A percentile compares a stretch with the other conserved stretches of the same genome.
phyloP scores from a whole-genome alignment of 1,140 invertebrate genomes.

The Polyergus mexicanus region DNA sequence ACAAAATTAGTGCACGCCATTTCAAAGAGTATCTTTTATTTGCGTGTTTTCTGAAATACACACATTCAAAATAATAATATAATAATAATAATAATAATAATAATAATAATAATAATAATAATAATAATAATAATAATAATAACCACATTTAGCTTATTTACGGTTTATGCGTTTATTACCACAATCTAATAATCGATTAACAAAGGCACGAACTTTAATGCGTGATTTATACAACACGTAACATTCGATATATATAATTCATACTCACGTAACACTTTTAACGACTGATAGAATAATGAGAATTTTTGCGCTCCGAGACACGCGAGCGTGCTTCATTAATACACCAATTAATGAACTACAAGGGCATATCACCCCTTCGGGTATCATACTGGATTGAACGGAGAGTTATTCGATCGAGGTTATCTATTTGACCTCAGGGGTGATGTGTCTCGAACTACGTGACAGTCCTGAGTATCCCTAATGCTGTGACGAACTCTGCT shows the following conservation, averaged over 20 bases:
- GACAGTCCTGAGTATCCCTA: conserved; percentile 2
- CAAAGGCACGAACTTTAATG: conserved; percentile 13
- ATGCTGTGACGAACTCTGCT: neutral
- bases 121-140: neutral
- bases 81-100: neutral
- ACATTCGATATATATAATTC: conserved; percentile 16
- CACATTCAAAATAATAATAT: no score
- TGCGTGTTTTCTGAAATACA: no score
- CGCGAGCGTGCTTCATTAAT: conserved; percentile 57
- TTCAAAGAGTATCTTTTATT: no score
- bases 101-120: neutral
- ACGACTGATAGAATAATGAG: conserved; percentile 56
- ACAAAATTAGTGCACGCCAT: no score
- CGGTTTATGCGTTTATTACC: neutral
- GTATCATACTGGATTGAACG: neutral
- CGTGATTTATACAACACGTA: neutral
- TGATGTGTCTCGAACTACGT: conserved; percentile 21
- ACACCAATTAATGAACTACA: conserved; percentile 57
- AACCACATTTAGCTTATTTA: neutral
- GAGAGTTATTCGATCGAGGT: conserved; percentile 23
- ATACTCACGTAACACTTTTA: neutral
- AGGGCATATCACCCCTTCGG: neutral
- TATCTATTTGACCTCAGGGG: conserved; percentile 32
- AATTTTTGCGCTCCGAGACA: conserved; percentile 47
- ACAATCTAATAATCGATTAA: neutral